Base-by-base conservation (phyloP, 2,113 vertebrate genomes). In the Ia io region DNA sequence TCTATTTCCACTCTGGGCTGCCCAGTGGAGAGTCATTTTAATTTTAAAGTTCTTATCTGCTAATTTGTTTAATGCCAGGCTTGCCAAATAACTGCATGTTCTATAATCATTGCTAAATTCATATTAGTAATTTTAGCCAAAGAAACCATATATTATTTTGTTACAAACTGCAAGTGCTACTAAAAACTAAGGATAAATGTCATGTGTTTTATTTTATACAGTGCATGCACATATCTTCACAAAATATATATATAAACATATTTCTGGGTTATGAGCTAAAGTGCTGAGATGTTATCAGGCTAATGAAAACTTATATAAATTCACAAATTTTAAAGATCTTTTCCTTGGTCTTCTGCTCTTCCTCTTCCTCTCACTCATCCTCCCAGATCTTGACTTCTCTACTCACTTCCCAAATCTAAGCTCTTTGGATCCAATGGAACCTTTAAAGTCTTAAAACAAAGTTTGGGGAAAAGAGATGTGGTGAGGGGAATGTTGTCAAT, bases 1-100 rank as follows among this genome's bases (percentile, higher is more conserved):
- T 91, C 98, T 98, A 95, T 99, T 99, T 95, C 99, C 99, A 78
- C 98, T 99, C 99, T 99, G 97, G 42, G 91, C 44, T 32, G 28
- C 14, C 28, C 44, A 47, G 42, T 49, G 73, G 73, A 32, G 73
- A 76, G 73, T 9, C 30, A 20, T 76, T 61, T 28, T 61, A 61
- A 61, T 61, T 47, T 76, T 76, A 76, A 76, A 49, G 44, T 76
- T 44, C 6, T 47, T 76, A 76, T 82, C 90, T 82, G 25, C 4
- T 74, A 74, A 76, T 71, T 87, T 56, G 42, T 42, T 76, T 44
- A 71, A 69, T 84, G 11, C 5, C 74, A 7, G 40, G 12, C 12
- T 93, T 91, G 16, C 10, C 32, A 79, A 37, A 30, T 35, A 74
- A 56, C 20, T 40, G 14, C 6, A 51, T 82, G 32, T 53, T 90